Evolutionary conservation across 1,140 invertebrate genomes (phyloP), one percentile per base, ranked within the genome.

Genomic region (Drosophila tristis): DNA sequence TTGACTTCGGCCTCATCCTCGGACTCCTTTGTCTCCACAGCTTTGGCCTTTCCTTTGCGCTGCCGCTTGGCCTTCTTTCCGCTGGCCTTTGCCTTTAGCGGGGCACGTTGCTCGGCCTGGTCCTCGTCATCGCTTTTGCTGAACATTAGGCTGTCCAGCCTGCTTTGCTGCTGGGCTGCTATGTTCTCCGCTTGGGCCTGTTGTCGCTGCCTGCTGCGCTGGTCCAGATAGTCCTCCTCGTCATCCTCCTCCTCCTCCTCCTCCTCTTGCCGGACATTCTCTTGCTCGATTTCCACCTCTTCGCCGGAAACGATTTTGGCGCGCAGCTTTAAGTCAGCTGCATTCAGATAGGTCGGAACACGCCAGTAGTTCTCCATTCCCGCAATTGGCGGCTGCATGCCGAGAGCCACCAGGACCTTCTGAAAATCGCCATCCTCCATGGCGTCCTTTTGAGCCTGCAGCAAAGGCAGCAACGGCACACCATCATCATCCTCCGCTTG

Each of bases 281-380:
- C 43, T 29, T 44, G 35, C 2, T 70, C 20, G 1, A 20, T 61
- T 15, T 66, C 71, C 13, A 93, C 92, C 26, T 93, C 81, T 26
- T 90, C 92, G 4, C 91, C 91, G 2, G 55, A 66, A 4, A 92
- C 43, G 25, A 92, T 85, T 68, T 80, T 68, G 2, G 80, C 85
- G 4, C 91, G 70, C 5, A 90, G 15, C 67, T 92, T 92, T 20
- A 95, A 92, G 23, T 92, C 93, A 5, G 85, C 70, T 2, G 84
- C 64, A 44, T 90, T 91, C 31, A 94, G 87, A 76, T 92, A 89
- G 15, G 87, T 90, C 2, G 94, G 94, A 65, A 95, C 94, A 53
- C 94, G 92, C 94, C 94, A 95, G 82, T 94, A 94, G 72, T 75
- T 90, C 92, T 95, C 94, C 91, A 93, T 81, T 71, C 93, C 92